Conservation (phyloP, 2,888 invertebrate genomes). For the Ophion ellenae region DNA sequence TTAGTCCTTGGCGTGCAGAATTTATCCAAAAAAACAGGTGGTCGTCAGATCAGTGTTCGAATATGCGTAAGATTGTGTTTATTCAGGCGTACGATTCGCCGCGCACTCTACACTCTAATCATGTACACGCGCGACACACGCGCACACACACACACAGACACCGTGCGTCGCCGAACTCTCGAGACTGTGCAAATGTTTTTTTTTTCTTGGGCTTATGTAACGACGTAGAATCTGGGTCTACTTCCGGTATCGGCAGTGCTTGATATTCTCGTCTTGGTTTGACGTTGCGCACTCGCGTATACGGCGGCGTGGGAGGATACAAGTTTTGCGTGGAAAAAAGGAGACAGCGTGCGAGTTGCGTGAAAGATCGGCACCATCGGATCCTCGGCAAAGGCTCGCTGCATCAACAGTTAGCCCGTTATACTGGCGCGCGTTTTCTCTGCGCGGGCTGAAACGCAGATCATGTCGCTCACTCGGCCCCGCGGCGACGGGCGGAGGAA, state of each 20-base stretch:
- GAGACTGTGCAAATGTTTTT: background rate
- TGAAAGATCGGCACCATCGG: conserved; percentile 45
- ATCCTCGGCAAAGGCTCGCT: conserved; percentile 28
- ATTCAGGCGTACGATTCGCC: background rate
- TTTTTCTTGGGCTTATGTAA: background rate
- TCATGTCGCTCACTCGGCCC: background rate
- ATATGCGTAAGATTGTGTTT: background rate
- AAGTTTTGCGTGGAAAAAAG: background rate
- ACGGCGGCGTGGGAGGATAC: background rate
- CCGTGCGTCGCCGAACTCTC: background rate
- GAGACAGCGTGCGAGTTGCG: background rate
- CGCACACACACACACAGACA: background rate
- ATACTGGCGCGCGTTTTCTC: conserved; percentile 65
- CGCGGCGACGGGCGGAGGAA: background rate
- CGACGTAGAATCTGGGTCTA: background rate
- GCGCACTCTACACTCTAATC: background rate
- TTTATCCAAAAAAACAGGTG: background rate
- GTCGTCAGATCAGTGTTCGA: background rate
- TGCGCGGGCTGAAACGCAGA: background rate
- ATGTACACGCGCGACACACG: background rate
- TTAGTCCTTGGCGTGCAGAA: background rate
- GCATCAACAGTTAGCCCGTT: conserved; percentile 61
- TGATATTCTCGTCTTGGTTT: background rate
- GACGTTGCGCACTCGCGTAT: conserved; percentile 16
- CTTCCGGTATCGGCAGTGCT: background rate